Percentiles rank a stretch among this genome's conserved stretches.
These are phyloP conservation scores for Armadillidium nasatum DNA, from an alignment of 1,140 invertebrate species.

Conservation along the genomic window DNA sequence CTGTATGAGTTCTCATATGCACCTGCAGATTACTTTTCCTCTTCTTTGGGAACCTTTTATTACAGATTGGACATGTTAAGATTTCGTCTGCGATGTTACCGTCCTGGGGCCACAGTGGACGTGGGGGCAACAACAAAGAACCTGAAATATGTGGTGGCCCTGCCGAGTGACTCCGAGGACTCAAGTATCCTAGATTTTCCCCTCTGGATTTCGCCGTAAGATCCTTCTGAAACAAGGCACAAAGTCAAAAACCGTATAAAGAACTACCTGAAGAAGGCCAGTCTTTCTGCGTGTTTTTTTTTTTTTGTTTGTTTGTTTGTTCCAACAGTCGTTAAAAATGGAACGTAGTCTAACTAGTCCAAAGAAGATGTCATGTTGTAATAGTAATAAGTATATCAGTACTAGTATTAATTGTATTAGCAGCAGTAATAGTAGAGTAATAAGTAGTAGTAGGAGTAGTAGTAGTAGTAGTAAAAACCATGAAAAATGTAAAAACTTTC, in stretches of 20 bases:
- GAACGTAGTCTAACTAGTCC: too few relatives aligned
- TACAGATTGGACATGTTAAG: conserved; percentile 42
- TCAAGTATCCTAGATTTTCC: conserved; percentile 34
- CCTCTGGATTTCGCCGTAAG: conserved; percentile 43
- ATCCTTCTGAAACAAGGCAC: conserved; percentile 44
- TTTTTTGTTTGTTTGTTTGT: too few relatives aligned
- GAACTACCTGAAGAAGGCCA: not conserved
- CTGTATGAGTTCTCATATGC: conserved; percentile 93
- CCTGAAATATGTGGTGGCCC: conserved; percentile 26
- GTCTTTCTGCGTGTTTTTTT: too few relatives aligned
- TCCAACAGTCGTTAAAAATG: too few relatives aligned
- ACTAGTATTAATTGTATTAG: too few relatives aligned
- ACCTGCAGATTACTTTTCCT: conserved; percentile 89
- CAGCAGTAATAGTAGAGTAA: too few relatives aligned
- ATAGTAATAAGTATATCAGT: too few relatives aligned
- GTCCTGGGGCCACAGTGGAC: conserved; percentile 40
- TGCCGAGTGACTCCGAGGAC: conserved; percentile 32
- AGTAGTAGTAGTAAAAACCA: too few relatives aligned
- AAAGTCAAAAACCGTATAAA: not conserved
- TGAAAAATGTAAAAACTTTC: too few relatives aligned
- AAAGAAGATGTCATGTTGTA: too few relatives aligned
- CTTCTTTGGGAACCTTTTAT: conserved; percentile 43
- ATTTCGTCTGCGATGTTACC: conserved; percentile 41
- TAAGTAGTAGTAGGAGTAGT: too few relatives aligned
- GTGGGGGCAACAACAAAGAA: conserved; percentile 38